phyloP scores from a whole-genome alignment of 2,113 vertebrate species.

The Rutilus rutilus region DNA sequence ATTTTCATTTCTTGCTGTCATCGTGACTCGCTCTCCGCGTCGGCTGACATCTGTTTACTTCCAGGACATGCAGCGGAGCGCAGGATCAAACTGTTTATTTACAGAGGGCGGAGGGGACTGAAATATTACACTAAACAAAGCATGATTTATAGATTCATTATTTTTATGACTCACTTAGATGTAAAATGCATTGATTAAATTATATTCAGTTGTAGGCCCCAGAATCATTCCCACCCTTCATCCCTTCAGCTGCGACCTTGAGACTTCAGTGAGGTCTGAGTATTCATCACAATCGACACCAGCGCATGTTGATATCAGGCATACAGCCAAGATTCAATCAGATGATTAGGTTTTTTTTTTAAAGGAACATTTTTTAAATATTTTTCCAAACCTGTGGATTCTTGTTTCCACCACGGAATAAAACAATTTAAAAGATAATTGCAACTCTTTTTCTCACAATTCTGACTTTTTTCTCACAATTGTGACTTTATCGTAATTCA shows the following conservation, averaged over 20 bases:
- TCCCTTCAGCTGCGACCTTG: not conserved
- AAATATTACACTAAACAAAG: not conserved
- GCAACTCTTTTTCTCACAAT: no score
- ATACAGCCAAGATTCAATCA: not conserved
- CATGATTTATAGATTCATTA: not conserved
- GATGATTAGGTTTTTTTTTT: not conserved
- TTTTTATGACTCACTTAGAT: not conserved
- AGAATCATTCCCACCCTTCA: not conserved
- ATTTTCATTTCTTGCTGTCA: slow-evolving; percentile 7
- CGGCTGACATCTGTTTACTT: not conserved
- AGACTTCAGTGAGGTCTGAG: not conserved
- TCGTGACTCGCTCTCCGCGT: not conserved
- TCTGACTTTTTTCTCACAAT: no score
- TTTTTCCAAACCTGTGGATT: not conserved
- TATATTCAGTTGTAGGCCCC: not conserved
- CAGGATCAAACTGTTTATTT: not conserved
- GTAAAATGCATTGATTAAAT: not conserved
- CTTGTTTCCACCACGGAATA: no score
- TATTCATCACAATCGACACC: not conserved
- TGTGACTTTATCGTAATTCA: no score
- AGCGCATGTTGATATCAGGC: not conserved
- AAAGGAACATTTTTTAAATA: not conserved
- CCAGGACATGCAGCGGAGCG: not conserved
- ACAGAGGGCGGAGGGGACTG: not conserved
- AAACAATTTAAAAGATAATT: no score